Percentiles rank a stretch among this genome's conserved stretches.
phyloP scores from a whole-genome alignment of 2,113 vertebrate species.

The Plecturocebus donacophilus region DNA sequence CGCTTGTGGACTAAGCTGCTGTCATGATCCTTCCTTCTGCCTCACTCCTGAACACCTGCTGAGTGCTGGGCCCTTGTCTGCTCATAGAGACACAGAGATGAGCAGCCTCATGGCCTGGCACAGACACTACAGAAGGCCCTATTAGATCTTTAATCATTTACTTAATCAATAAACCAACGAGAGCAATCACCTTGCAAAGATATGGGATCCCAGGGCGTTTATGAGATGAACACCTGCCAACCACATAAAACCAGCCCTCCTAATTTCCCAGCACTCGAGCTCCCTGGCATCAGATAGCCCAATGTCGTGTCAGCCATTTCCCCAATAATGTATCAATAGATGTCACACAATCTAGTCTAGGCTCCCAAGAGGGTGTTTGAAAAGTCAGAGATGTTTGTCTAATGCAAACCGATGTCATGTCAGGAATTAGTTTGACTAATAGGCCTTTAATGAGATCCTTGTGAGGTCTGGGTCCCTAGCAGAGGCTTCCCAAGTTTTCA shows the following conservation, averaged over 20 bases:
- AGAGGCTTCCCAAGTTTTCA: conserved; percentile 82
- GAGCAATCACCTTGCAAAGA: conserved; percentile 27
- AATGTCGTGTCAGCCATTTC: conserved; percentile 82
- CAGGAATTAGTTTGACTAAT: conserved; percentile 89
- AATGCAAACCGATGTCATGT: conserved; percentile 88
- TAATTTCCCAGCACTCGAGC: not conserved
- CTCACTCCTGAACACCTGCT: not conserved
- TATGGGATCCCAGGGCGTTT: not conserved
- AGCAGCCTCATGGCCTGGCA: not conserved
- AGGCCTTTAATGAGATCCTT: conserved; percentile 88
- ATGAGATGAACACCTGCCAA: conserved; percentile 47
- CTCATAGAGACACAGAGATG: not conserved
- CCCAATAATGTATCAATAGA: conserved; percentile 85
- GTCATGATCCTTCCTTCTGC: not conserved
- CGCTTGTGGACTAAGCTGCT: not conserved
- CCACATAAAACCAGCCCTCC: not conserved
- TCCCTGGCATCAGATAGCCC: conserved; percentile 48
- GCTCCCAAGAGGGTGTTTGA: conserved; percentile 83
- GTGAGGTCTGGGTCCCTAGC: conserved; percentile 86
- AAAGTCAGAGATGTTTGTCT: conserved; percentile 87
- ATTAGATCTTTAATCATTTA: conserved; percentile 14
- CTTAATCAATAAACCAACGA: not conserved
- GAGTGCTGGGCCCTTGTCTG: not conserved
- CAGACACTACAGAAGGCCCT: not conserved
- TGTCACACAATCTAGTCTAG: conserved; percentile 83